Percentiles rank a stretch among this genome's conserved stretches.
Conservation (phyloP, 1,140 invertebrate species). For the Paralvinella palmiformis region DNA sequence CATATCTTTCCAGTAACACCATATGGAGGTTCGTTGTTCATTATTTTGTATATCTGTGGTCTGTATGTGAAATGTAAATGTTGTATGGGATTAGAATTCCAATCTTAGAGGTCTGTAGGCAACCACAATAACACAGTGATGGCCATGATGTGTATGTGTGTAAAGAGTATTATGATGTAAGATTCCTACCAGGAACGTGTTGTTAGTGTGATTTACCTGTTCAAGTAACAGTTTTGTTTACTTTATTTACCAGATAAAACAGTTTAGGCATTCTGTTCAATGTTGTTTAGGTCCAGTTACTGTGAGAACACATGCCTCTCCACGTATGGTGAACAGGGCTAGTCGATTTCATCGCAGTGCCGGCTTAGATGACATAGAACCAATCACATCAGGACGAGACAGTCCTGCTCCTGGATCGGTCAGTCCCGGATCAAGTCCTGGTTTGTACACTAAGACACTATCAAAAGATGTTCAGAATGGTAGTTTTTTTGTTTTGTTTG, state of each 20-base stretch:
- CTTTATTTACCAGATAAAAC: no score
- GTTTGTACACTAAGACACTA: conserved; percentile 25
- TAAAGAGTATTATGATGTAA: no score
- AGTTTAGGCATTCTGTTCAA: no score
- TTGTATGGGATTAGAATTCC: no score
- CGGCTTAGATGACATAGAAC: conserved; percentile 64
- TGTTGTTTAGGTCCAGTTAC: conserved; percentile 64
- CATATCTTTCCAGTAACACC: conserved; percentile 95
- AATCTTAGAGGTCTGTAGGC: no score
- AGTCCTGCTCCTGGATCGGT: conserved; percentile 64
- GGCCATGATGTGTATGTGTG: no score
- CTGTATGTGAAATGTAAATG: no score
- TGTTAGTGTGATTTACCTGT: no score
- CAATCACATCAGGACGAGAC: conserved; percentile 60
- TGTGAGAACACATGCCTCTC: conserved; percentile 83
- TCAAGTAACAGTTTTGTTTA: no score
- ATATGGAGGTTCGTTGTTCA: conserved; percentile 91
- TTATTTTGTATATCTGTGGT: no score
- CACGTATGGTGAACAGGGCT: conserved; percentile 83
- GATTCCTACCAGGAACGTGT: no score
- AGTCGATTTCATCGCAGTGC: conserved; percentile 94
- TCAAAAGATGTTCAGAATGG: neutral
- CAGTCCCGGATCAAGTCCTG: conserved; percentile 47
- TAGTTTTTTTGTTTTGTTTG: neutral
- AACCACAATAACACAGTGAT: no score